Percentiles rank a stretch among this genome's conserved stretches.
These are phyloP conservation scores for Perizoma flavofasciatum DNA, from an alignment of 2,888 invertebrate species.

Conservation along the genomic window DNA sequence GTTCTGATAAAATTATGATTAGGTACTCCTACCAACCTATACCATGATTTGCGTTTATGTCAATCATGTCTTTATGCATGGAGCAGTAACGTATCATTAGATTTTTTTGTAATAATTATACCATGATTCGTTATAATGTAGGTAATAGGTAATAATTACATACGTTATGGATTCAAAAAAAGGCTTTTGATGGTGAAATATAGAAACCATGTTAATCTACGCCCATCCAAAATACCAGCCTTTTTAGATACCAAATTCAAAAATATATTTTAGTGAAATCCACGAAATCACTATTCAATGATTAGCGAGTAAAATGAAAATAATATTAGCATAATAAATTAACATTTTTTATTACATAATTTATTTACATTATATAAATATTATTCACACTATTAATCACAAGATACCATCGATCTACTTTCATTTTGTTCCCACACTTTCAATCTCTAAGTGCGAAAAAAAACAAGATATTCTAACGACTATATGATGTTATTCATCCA, in stretches of 20 bases:
- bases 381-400: slow-evolving; percentile 1
- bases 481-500: background rate
- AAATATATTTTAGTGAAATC: too few relatives aligned
- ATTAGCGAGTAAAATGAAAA: too few relatives aligned
- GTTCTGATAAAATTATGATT: too few relatives aligned
- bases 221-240: too few relatives aligned
- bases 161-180: slow-evolving; percentile 10
- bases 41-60: slow-evolving; percentile 14
- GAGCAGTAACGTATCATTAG: slow-evolving; percentile 3
- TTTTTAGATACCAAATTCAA: too few relatives aligned
- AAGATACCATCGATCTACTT: slow-evolving; percentile 18
- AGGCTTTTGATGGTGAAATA: slow-evolving; percentile 1
- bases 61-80: slow-evolving; percentile 8
- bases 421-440: slow-evolving; percentile 30
- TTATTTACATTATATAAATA: too few relatives aligned
- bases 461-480: slow-evolving; percentile 6
- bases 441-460: slow-evolving; percentile 24
- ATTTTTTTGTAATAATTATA: slow-evolving; percentile 8
- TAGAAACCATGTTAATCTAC: slow-evolving; percentile 2
- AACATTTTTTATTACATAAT: too few relatives aligned
- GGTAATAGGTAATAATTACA: slow-evolving; percentile 7
- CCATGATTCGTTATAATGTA: background rate
- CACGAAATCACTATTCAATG: too few relatives aligned
- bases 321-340: too few relatives aligned
- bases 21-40: background rate